Base-by-base conservation (phyloP, 2,797 vertebrate species). In the Pangasius macronema region DNA sequence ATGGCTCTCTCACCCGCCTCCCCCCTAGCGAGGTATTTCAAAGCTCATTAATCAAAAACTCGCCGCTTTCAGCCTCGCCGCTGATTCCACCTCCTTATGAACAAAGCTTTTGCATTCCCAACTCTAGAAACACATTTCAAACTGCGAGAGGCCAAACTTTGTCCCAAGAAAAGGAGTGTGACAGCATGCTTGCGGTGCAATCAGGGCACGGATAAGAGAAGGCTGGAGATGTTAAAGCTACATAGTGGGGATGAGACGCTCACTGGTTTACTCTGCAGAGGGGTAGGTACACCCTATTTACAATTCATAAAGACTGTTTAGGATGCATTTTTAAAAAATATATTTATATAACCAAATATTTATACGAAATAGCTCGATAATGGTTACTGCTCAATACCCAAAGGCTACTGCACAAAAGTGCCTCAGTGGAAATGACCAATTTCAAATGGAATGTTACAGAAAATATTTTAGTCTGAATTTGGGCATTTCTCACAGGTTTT, bases 21-120 rank as follows among this genome's bases (percentile, higher is more conserved):
- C 95, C 73, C 96, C 95, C 95, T 94, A 94, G 95, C 95, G 95
- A 95, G 95, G 95, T 95, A 95, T 97, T 98, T 97, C 97, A 97
- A 96, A 97, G 94, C 94, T 95, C 96, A 96, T 98, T 96, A 98
- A 98, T 98, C 97, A 98, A 96, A 96, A 97, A 96, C 94, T 95
- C 95, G 90, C 95, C 92, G 94, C 95, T 96, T 97, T 96, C 95
- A 96, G 95, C 92, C 95, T 97, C 95, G 94, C 92, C 93, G 95
- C 95, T 96, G 94, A 97, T 96, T 95, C 95, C 95, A 92, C 94
- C 94, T 96, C 93, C 94, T 94, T 94, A 89, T 93, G 95, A 96
- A 96, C 95, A 95, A 96, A 96, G 96, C 95, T 95, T 97, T 96
- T 96, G 96, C 95, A 96, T 96, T 96, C 94, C 95, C 95, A 96